These are phyloP conservation scores for Dissostichus mawsoni DNA, from an alignment of 2,113 vertebrate species.

Conservation along the genomic window DNA sequence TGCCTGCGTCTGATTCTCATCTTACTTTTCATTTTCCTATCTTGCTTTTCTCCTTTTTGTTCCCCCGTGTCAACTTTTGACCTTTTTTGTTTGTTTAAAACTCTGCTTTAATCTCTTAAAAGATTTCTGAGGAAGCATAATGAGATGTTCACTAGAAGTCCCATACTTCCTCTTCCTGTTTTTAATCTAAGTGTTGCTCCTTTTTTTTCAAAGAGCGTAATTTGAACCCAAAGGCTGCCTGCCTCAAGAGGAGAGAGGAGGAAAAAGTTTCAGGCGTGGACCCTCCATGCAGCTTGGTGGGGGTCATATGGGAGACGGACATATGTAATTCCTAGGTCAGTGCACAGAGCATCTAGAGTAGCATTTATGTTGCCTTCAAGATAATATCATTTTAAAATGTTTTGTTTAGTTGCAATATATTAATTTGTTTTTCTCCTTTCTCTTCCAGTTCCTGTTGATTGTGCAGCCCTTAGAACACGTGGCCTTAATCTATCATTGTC, in stretches of 20 bases:
- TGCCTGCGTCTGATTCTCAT: constrained; percentile 36
- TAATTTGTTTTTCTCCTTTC: constrained; percentile 27
- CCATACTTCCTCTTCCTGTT: neutral
- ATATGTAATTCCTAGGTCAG: constrained; percentile 89
- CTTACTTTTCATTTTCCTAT: constrained; percentile 37
- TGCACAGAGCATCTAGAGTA: neutral
- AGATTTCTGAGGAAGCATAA: neutral
- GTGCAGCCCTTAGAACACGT: constrained; percentile 81
- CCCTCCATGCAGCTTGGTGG: constrained; percentile 92
- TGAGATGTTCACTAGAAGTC: neutral
- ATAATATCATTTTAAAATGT: neutral
- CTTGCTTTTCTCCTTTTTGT: constrained; percentile 24
- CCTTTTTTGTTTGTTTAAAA: constrained; percentile 17
- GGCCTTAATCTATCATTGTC: constrained; percentile 85
- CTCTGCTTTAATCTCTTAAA: constrained; percentile 5
- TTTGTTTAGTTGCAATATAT: neutral
- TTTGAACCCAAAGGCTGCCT: constrained; percentile 97
- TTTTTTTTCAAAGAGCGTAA: constrained; percentile 89
- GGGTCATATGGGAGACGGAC: constrained; percentile 90
- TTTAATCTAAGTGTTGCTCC: constrained; percentile 11
- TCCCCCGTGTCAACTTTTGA: constrained; percentile 8
- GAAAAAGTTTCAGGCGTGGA: constrained; percentile 95
- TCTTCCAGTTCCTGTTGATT: constrained; percentile 79
- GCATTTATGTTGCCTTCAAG: neutral
- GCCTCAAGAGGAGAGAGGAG: constrained; percentile 96